phyloP scores from a whole-genome alignment of 1,140 invertebrate genomes.

The Cherax quadricarinatus region DNA sequence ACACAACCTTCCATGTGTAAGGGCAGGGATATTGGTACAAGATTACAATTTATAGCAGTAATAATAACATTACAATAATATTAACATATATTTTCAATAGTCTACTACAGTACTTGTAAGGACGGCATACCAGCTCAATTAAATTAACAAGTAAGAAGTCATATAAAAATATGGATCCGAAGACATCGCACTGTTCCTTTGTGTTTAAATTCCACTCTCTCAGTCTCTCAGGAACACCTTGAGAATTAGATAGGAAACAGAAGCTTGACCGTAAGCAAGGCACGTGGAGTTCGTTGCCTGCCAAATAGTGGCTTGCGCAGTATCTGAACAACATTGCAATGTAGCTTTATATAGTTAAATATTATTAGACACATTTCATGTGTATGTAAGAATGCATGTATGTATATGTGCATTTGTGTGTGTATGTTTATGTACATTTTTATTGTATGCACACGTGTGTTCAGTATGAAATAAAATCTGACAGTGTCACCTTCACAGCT shows the following conservation, averaged over 20 bases:
- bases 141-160: constrained; percentile 70
- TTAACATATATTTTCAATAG: constrained; percentile 69
- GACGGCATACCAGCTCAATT: constrained; percentile 71
- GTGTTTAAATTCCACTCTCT: constrained; percentile 55
- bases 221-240: constrained; percentile 67
- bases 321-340: constrained; percentile 57
- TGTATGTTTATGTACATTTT: constrained; percentile 2
- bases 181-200: constrained; percentile 70
- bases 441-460: neutral
- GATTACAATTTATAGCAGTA: constrained; percentile 63
- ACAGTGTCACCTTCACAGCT: neutral
- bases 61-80: constrained; percentile 65
- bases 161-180: constrained; percentile 72
- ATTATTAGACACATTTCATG: constrained; percentile 26
- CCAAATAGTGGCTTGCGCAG: constrained; percentile 50
- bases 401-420: constrained; percentile 10
- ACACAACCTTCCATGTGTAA: constrained; percentile 66
- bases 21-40: constrained; percentile 68
- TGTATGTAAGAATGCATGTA: constrained; percentile 25
- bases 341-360: constrained; percentile 50
- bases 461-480: neutral
- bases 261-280: constrained; percentile 67
- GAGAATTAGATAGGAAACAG: constrained; percentile 68
- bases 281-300: constrained; percentile 71
- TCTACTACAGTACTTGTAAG: constrained; percentile 62